phyloP scores from a whole-genome alignment of 2,797 vertebrate species.

The Lindbergichthys nudifrons region DNA sequence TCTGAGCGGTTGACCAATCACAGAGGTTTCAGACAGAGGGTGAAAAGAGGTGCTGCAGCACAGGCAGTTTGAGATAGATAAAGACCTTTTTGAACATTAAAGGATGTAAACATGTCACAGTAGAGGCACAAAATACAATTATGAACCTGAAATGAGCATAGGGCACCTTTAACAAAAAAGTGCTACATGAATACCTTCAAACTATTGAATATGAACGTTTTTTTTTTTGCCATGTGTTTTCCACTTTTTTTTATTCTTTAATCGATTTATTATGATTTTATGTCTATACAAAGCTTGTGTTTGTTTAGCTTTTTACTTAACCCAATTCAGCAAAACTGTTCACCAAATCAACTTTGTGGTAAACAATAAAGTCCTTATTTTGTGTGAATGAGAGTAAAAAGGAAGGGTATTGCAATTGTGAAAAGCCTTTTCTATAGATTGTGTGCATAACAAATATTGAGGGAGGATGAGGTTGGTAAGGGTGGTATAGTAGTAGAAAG shows the following conservation, averaged over 20 bases:
- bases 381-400: background rate
- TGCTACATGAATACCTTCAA: too few relatives aligned
- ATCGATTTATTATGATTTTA: background rate
- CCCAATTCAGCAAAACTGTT: background rate
- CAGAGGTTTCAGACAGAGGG: too few relatives aligned
- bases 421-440: background rate
- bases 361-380: background rate
- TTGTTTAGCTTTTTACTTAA: background rate
- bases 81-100: too few relatives aligned
- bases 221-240: background rate
- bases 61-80: too few relatives aligned
- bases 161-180: too few relatives aligned
- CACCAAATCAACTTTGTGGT: background rate
- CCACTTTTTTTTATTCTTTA: background rate
- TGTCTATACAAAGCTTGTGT: too few relatives aligned
- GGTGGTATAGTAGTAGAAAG: background rate
- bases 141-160: too few relatives aligned
- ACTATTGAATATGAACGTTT: too few relatives aligned
- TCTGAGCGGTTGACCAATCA: too few relatives aligned
- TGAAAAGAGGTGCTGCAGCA: too few relatives aligned
- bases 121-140: too few relatives aligned
- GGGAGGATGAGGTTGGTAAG: conserved; percentile 28
- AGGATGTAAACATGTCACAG: too few relatives aligned
- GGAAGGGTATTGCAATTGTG: background rate
- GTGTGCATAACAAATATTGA: conserved; percentile 26